phyloP scores from a whole-genome alignment of 92 coral and sea anemone species.

The Actinostola sp. region DNA sequence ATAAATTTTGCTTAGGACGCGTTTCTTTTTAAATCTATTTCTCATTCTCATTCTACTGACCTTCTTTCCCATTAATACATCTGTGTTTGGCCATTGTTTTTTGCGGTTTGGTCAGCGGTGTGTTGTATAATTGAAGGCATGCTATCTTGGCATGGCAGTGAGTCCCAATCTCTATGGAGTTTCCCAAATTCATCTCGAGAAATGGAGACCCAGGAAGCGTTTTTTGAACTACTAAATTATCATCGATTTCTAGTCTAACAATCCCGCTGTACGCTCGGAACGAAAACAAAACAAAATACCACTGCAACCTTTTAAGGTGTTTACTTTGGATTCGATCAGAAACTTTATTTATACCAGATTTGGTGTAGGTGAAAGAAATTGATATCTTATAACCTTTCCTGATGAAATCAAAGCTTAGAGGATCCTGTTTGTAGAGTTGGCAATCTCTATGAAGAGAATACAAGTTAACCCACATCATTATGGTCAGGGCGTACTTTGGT shows the following conservation, averaged over 20 bases:
- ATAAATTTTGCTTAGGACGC: too few relatives aligned
- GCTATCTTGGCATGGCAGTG: conserved; percentile 8
- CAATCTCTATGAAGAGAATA: not conserved
- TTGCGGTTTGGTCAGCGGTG: conserved; percentile 11
- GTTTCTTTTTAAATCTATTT: too few relatives aligned
- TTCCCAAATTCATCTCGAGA: not conserved
- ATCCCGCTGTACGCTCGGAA: not conserved
- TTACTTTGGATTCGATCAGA: too few relatives aligned
- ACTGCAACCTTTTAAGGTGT: not conserved
- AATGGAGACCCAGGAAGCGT: not conserved
- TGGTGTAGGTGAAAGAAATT: too few relatives aligned
- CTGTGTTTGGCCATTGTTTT: conserved; percentile 15
- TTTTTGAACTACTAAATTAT: not conserved
- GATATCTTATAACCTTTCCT: too few relatives aligned
- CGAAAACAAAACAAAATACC: not conserved
- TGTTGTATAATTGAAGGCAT: conserved; percentile 26
- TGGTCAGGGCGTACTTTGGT: not conserved
- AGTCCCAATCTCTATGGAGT: not conserved
- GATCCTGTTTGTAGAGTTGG: not conserved
- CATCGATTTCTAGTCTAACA: not conserved
- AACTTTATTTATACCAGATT: too few relatives aligned
- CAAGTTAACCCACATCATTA: not conserved
- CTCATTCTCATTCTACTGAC: too few relatives aligned
- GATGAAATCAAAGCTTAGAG: not conserved
- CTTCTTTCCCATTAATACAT: conserved; percentile 3